Conservation (phyloP, 1,140 invertebrate species). For the Triops longicaudatus region DNA sequence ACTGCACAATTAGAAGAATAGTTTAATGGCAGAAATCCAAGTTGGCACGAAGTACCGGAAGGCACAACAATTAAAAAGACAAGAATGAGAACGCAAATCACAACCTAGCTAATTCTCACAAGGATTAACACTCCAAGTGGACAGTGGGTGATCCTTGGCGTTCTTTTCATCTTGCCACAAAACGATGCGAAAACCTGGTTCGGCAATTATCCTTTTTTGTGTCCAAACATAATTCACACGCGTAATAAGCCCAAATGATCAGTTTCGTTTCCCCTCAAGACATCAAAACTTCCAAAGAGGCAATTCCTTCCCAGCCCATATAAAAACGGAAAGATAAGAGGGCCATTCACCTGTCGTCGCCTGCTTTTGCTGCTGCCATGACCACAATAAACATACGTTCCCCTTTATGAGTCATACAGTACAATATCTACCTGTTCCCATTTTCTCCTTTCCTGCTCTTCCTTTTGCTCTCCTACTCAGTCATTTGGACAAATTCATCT, state of each 20-base stretch:
- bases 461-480: neutral
- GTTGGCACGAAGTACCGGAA: too few species aligned
- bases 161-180: too few species aligned
- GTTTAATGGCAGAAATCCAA: too few species aligned
- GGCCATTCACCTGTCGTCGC: constrained; percentile 5
- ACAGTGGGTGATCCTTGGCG: too few species aligned
- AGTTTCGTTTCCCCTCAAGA: neutral
- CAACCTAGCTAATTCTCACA: too few species aligned
- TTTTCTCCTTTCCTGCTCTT: neutral
- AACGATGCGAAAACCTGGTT: too few species aligned
- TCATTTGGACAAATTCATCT: neutral
- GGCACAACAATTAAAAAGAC: too few species aligned
- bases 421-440: neutral
- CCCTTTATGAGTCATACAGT: constrained; percentile 8
- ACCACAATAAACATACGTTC: constrained; percentile 8
- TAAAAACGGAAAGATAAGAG: neutral
- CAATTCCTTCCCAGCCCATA: neutral
- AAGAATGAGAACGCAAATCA: too few species aligned
- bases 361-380: constrained; percentile 5
- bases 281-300: neutral
- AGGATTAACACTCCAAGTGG: too few species aligned
- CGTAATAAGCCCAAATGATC: neutral
- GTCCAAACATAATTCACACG: neutral
- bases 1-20: too few species aligned
- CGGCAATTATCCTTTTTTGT: too few species aligned